A percentile compares a stretch with the other conserved stretches of the same genome.
Conservation (phyloP, 64 coral and sea anemone genomes). For the Montipora cactus region DNA sequence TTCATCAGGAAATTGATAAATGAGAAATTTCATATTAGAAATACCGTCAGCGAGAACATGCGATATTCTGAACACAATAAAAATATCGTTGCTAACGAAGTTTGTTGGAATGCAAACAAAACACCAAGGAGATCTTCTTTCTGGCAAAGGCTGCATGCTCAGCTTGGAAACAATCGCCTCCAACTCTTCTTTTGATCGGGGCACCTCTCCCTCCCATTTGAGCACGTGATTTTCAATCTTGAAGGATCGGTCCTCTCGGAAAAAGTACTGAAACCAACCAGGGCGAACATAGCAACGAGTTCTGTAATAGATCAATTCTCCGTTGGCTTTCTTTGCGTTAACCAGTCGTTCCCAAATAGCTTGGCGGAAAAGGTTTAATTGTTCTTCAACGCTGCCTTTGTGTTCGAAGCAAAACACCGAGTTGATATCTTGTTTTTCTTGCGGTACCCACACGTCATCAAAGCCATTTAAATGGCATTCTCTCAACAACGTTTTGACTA, state of each 20-base stretch:
- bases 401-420: conserved; percentile 30
- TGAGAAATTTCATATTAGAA: conserved; percentile 19
- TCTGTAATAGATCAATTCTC: conserved; percentile 69
- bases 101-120: conserved; percentile 81
- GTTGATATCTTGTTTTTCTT: conserved; percentile 80
- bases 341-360: conserved; percentile 64
- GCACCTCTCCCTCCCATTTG: conserved; percentile 66
- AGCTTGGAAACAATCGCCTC: conserved; percentile 73
- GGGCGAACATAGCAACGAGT: conserved; percentile 50
- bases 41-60: conserved; percentile 89
- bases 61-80: conserved; percentile 60
- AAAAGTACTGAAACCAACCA: conserved; percentile 95
- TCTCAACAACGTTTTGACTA: neutral
- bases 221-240: conserved; percentile 89
- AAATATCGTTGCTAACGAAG: conserved; percentile 56
- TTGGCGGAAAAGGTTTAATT: conserved; percentile 49
- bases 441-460: conserved; percentile 86
- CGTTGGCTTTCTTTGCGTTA: conserved; percentile 51
- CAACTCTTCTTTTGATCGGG: conserved; percentile 83
- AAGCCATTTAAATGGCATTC: conserved; percentile 54
- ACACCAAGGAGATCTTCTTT: conserved; percentile 72
- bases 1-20: conserved; percentile 80
- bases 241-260: conserved; percentile 83
- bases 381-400: conserved; percentile 12
- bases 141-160: conserved; percentile 44